Percentiles rank a stretch among this genome's conserved stretches.
Conservation (phyloP, 2,113 vertebrate genomes). For the Paramisgurnus dabryanus region DNA sequence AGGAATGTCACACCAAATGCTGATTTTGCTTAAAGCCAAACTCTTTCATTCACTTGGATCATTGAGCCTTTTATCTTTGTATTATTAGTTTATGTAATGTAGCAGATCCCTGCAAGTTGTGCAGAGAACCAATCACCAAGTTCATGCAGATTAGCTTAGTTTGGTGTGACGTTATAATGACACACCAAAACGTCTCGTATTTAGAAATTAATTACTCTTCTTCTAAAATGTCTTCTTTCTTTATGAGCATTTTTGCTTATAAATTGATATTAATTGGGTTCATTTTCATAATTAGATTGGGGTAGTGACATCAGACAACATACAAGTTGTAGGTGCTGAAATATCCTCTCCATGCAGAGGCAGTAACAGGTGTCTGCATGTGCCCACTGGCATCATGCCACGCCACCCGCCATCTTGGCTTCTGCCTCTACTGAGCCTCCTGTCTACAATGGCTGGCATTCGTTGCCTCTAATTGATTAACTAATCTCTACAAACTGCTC, state of each 20-base stretch:
- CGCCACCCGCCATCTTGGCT: conserved; percentile 72
- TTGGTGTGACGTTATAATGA: no score
- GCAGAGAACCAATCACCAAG: no score
- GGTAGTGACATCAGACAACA: not conserved
- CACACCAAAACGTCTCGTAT: no score
- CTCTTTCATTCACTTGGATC: no score
- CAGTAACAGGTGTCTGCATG: conserved; percentile 78
- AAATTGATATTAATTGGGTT: not conserved
- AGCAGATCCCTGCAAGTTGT: no score
- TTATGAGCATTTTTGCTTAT: not conserved
- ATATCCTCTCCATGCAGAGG: conserved; percentile 28
- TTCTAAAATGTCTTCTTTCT: not conserved
- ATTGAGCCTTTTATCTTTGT: no score
- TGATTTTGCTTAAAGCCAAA: no score
- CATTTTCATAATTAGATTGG: not conserved
- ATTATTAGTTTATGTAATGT: no score
- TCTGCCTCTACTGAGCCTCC: conserved; percentile 54
- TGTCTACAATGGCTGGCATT: conserved; percentile 69
- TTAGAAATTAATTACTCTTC: not conserved
- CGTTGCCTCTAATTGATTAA: conserved; percentile 62
- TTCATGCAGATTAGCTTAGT: no score
- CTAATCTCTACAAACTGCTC: conserved; percentile 54
- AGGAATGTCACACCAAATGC: no score
- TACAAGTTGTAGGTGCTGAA: conserved; percentile 11
- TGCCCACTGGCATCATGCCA: conserved; percentile 72